These are phyloP conservation scores for Pipistrellus pipistrellus DNA, from an alignment of 2,797 vertebrate genomes.

Conservation along the genomic window DNA sequence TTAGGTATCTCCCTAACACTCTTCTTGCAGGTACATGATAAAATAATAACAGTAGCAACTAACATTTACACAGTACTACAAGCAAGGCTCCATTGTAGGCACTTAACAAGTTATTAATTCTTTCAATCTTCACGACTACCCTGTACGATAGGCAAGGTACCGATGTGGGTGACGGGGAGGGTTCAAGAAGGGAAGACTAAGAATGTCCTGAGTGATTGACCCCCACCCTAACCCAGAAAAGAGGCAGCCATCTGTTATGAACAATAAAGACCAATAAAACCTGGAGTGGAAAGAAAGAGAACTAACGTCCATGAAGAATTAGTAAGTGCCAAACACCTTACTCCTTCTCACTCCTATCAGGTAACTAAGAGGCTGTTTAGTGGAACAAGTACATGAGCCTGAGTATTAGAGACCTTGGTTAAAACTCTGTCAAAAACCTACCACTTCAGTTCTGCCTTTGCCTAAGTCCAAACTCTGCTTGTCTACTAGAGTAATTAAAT, in stretches of 20 bases:
- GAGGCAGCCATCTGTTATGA: background rate
- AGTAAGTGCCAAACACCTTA: background rate
- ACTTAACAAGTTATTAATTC: background rate
- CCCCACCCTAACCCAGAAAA: background rate
- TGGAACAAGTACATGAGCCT: background rate
- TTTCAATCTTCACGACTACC: background rate
- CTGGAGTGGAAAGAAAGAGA: background rate
- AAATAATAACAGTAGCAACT: background rate
- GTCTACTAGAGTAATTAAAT: background rate
- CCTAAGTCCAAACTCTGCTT: background rate
- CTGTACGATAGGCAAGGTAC: background rate
- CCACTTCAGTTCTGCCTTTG: background rate
- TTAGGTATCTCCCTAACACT: constrained; percentile 9
- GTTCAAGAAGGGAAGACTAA: background rate
- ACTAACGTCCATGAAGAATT: background rate
- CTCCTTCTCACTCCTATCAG: constrained; percentile 11
- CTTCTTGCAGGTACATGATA: background rate
- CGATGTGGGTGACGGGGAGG: background rate
- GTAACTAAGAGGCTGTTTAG: background rate
- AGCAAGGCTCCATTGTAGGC: background rate
- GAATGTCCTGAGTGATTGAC: background rate
- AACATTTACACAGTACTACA: background rate
- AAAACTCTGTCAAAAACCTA: background rate
- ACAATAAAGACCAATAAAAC: background rate
- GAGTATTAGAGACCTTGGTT: background rate